Evolutionary conservation across 2,113 vertebrate species (phyloP).

Genomic region (Oxyura jamaicensis): DNA sequence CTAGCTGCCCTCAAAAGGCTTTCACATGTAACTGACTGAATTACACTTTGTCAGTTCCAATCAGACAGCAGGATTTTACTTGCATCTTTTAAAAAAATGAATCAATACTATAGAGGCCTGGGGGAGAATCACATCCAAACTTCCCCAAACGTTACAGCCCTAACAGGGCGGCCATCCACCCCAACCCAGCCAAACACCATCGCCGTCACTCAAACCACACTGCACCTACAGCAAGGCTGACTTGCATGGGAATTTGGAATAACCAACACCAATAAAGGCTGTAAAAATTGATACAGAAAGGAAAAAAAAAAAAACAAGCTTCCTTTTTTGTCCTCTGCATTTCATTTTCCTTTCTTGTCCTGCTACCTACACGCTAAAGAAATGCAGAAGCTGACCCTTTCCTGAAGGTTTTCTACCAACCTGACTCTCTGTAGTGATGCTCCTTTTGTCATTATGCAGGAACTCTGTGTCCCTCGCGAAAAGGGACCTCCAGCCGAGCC

Average conservation of each 20-base stretch:
- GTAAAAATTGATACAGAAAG: neutral
- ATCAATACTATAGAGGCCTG: neutral
- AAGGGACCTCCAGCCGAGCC: neutral
- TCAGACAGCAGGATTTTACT: neutral
- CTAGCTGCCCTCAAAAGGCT: neutral
- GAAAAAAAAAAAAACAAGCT: neutral
- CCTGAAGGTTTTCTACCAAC: neutral
- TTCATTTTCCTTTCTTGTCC: neutral
- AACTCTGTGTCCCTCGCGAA: fast-evolving
- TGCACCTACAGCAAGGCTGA: neutral
- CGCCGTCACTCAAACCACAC: neutral
- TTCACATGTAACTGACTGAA: neutral
- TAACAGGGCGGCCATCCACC: neutral
- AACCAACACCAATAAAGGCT: neutral
- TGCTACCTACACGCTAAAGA: neutral
- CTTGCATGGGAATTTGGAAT: neutral
- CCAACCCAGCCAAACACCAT: neutral
- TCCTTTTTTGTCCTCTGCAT: neutral
- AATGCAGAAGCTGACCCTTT: neutral
- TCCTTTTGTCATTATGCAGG: neutral
- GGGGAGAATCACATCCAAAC: neutral
- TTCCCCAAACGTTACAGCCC: neutral
- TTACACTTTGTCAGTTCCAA: neutral
- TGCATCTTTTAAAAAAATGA: neutral
- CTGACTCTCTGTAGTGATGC: neutral